Evolutionary conservation across 1,140 invertebrate genomes (phyloP), one percentile per base, ranked within the genome.

Genomic region (Achroia grisella): DNA sequence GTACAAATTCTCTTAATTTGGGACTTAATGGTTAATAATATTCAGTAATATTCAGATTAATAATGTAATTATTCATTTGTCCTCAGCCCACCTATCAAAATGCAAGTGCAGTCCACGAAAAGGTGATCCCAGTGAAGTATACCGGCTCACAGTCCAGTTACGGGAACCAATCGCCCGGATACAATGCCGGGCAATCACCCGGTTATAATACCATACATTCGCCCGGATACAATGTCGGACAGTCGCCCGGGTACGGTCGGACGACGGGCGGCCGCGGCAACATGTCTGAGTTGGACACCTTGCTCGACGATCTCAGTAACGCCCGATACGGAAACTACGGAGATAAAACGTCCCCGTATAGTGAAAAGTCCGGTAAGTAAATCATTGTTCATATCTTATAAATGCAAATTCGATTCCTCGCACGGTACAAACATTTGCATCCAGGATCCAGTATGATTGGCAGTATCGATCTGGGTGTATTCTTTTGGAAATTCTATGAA

Each of bases 271-370:
- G 60, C 6, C 56, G 73, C 1, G 87, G 92, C 32, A 97, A 97
- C 83, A 88, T 97, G 13, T 95, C 94, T 0, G 96, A 98, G 86
- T 77, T 98, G 63, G 96, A 98, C 80, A 95, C 92, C 14, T 87
- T 98, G 35, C 88, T 98, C 43, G 92, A 97, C 71, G 96, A 98
- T 81, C 87, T 98, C 51, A 97, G 96, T 86, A 93, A 93, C 62
- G 93, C 93, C 0, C 90, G 92, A 42, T 95, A 95, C 67, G 90
- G 87, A 23, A 79, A 81, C 48, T 86, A 87, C 65, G 62, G 67
- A 46, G 60, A 88, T 54, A 80, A 83, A 32, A 48, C 17, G 6
- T 23, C 46, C 17, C 40, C 57, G 8, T 75, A 67, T 32, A 64
- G 44, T 31, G 79, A 83, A 8, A 65, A 66, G 52, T 72, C 46